A percentile compares a stretch with the other conserved stretches of the same genome.
Evolutionary conservation across 2,113 vertebrate species (phyloP).

Genomic region (Eurystomus gularis): DNA sequence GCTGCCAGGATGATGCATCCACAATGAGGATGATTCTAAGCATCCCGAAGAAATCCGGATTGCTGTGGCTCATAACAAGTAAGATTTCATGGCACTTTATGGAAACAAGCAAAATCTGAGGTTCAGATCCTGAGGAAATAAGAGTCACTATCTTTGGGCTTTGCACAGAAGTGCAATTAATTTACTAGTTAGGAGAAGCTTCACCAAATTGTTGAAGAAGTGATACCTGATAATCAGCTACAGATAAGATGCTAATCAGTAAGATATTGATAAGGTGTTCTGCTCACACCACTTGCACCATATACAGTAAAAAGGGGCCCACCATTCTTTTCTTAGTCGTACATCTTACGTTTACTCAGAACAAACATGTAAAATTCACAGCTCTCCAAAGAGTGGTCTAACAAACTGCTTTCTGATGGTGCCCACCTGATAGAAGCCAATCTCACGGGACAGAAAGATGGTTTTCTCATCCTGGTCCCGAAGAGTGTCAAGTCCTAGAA

Average conservation of each 20-base stretch:
- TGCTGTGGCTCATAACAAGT: background rate
- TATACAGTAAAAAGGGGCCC: background rate
- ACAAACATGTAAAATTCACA: background rate
- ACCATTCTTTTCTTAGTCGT: background rate
- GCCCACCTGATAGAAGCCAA: constrained; percentile 79
- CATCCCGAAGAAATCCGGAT: background rate
- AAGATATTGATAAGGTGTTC: background rate
- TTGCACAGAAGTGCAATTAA: background rate
- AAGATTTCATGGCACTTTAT: background rate
- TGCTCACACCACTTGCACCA: background rate
- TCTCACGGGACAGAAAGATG: constrained; percentile 76
- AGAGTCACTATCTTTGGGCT: background rate
- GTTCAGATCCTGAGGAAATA: background rate
- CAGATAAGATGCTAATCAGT: background rate
- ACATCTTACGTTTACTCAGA: background rate
- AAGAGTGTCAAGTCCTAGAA: constrained; percentile 78
- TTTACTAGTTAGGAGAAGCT: background rate
- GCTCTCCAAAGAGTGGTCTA: background rate
- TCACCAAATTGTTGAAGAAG: background rate
- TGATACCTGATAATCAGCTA: background rate
- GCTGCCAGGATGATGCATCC: background rate
- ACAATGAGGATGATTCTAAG: background rate
- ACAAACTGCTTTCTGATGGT: background rate
- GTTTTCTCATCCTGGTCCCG: constrained; percentile 53
- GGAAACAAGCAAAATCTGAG: background rate